phyloP scores from a whole-genome alignment of 2,888 invertebrate species.

The Sclerodermus sp. region DNA sequence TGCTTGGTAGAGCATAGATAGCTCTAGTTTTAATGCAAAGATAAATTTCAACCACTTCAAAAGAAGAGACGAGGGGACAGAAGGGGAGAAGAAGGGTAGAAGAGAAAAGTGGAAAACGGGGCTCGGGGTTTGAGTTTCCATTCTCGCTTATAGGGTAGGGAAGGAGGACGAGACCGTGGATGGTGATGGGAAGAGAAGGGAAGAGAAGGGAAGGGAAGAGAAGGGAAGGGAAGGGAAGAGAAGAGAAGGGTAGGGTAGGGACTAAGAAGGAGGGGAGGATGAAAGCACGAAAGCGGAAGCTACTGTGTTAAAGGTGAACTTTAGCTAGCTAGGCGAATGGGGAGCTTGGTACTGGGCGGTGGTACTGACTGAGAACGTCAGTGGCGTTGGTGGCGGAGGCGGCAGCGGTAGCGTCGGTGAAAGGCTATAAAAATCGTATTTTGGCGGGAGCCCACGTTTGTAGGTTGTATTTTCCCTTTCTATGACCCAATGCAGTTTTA shows the following conservation, averaged over 20 bases:
- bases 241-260: conserved; percentile 5
- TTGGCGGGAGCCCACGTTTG: conserved; percentile 39
- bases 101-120: background rate
- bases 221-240: too few relatives aligned
- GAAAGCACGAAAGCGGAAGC: too few relatives aligned
- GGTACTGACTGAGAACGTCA: background rate
- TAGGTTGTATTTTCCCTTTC: conserved; percentile 53
- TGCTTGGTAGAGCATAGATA: background rate
- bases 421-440: conserved; percentile 46
- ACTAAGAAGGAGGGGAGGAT: too few relatives aligned
- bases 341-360: too few relatives aligned
- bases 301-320: too few relatives aligned
- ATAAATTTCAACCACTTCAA: conserved; percentile 11
- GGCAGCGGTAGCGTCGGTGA: conserved; percentile 14
- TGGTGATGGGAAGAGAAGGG: background rate
- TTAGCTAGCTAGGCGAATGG: too few relatives aligned
- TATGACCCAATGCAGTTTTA: conserved; percentile 51
- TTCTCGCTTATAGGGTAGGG: conserved; percentile 10
- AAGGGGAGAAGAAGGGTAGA: too few relatives aligned
- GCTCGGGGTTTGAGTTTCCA: conserved; percentile 18
- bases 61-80: too few relatives aligned
- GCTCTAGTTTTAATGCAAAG: conserved; percentile 10
- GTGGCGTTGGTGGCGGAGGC: background rate
- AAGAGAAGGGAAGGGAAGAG: background rate
- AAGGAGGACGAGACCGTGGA: conserved; percentile 4